These are phyloP conservation scores for Latrodectus elegans DNA, from an alignment of 2,888 invertebrate species.

Conservation along the genomic window DNA sequence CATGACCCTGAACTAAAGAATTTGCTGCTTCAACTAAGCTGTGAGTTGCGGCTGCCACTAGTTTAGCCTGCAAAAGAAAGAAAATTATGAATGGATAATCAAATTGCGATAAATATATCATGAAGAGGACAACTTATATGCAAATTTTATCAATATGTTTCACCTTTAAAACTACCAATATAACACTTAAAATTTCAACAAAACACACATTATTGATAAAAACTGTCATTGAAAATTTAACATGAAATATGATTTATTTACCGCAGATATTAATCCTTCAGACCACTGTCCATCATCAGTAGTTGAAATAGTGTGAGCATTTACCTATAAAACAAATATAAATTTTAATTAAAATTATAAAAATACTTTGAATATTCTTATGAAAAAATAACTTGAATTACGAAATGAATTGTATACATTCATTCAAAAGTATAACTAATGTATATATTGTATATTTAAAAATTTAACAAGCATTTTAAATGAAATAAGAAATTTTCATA, in stretches of 20 bases:
- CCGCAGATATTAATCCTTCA: conserved; percentile 94
- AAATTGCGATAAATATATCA: neutral
- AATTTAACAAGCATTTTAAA: too few species aligned
- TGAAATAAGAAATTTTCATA: too few species aligned
- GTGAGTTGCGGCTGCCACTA: conserved; percentile 98
- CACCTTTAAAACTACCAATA: too few species aligned
- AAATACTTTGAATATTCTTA: neutral
- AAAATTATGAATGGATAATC: conserved; percentile 4
- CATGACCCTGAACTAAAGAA: conserved; percentile 92
- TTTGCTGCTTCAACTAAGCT: conserved; percentile 98
- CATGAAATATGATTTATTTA: conserved; percentile 72
- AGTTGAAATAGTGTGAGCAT: conserved; percentile 85
- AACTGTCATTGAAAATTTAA: too few species aligned
- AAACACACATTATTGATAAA: too few species aligned
- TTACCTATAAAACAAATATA: conserved; percentile 76
- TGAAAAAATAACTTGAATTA: too few species aligned
- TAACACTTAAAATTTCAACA: too few species aligned
- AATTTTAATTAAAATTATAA: neutral
- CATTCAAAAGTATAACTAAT: too few species aligned
- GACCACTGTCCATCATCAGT: conserved; percentile 99
- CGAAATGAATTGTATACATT: too few species aligned
- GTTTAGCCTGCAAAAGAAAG: conserved; percentile 80
- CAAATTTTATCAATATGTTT: conserved; percentile 3
- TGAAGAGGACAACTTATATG: too few species aligned
- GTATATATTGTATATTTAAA: too few species aligned